Percentiles rank a stretch among this genome's conserved stretches.
Evolutionary conservation across 2,888 invertebrate genomes (phyloP).

Genomic region (Fragum sueziense): DNA sequence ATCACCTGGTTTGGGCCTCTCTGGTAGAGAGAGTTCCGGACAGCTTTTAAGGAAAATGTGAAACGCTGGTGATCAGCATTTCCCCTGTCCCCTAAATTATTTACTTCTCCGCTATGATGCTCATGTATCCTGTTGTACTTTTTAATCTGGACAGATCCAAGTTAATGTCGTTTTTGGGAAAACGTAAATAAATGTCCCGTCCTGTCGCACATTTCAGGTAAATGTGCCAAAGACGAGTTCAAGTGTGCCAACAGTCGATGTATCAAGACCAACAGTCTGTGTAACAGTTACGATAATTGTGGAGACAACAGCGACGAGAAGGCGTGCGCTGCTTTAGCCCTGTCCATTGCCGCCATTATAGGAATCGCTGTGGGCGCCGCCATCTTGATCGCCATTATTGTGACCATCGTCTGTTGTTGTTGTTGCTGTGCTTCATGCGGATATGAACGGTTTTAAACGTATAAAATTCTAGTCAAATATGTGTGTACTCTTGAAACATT

Average conservation of each 20-base stretch:
- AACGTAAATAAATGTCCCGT: neutral
- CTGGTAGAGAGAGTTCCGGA: neutral
- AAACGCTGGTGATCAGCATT: neutral
- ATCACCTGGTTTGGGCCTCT: neutral
- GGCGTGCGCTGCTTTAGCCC: constrained; percentile 18
- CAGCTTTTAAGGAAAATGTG: neutral
- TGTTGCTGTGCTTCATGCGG: constrained; percentile 44
- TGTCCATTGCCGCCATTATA: constrained; percentile 52
- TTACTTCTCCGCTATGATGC: neutral
- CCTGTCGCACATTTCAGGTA: constrained; percentile 19
- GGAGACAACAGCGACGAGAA: constrained; percentile 58
- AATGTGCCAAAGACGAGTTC: constrained; percentile 49
- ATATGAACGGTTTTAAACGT: constrained; percentile 43
- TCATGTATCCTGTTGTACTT: neutral
- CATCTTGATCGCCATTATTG: constrained; percentile 42
- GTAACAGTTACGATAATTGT: constrained; percentile 57
- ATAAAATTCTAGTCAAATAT: too few species aligned
- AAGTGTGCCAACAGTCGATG: constrained; percentile 46
- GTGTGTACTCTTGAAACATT: too few species aligned
- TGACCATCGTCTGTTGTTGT: constrained; percentile 27
- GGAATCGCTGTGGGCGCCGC: constrained; percentile 53
- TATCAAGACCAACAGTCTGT: constrained; percentile 34
- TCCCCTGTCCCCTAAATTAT: neutral
- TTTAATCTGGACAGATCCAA: neutral
- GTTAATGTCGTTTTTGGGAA: neutral